These are phyloP conservation scores for Rhabdomys dilectus DNA, from an alignment of 2,113 vertebrate genomes.

Conservation along the genomic window DNA sequence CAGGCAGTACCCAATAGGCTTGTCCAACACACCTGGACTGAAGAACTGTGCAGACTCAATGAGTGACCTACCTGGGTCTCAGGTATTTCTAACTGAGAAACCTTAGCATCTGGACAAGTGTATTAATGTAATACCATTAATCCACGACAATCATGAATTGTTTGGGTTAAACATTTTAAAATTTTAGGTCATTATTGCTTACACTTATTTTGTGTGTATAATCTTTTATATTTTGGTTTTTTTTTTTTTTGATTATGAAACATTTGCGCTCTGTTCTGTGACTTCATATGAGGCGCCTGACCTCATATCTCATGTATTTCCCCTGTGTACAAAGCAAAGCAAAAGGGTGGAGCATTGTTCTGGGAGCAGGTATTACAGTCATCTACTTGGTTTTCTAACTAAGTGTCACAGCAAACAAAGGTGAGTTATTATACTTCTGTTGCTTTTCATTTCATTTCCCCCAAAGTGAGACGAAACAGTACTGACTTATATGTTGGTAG, in stretches of 20 bases:
- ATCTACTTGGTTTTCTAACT: not conserved
- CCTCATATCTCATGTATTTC: not conserved
- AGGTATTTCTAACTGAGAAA: not conserved
- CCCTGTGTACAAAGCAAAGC: not conserved
- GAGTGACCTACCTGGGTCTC: not conserved
- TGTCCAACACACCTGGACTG: not conserved
- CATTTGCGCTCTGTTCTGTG: not conserved
- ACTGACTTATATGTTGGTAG: not conserved
- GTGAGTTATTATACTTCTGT: not conserved
- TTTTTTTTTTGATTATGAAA: not conserved
- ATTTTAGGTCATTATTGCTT: not conserved
- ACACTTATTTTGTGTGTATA: not conserved
- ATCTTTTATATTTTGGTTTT: not conserved
- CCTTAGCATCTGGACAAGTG: not conserved
- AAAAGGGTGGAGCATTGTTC: not conserved
- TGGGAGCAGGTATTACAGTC: not conserved
- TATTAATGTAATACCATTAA: not conserved
- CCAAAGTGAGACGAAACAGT: not conserved
- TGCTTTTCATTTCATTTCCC: not conserved
- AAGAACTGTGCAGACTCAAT: not conserved
- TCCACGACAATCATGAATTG: not conserved
- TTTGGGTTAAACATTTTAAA: not conserved
- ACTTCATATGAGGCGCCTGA: not conserved
- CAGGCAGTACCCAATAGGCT: not conserved
- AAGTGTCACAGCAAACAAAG: not conserved